Evolutionary conservation across 2,888 invertebrate genomes (phyloP).

Genomic region (Smittia sp.): DNA sequence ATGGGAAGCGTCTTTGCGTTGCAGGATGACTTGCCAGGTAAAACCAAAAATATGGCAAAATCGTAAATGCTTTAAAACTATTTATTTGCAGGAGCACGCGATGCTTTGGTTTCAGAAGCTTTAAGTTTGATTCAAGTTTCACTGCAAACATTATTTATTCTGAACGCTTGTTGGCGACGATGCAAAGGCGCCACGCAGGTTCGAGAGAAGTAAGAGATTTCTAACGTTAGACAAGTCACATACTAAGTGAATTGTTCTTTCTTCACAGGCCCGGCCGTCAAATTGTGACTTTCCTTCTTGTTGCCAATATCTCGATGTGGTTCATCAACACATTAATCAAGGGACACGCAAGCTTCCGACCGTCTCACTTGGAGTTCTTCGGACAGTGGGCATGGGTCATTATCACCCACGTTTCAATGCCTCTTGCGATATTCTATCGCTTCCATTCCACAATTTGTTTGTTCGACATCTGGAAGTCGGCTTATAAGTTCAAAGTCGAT

Average conservation of each 20-base stretch:
- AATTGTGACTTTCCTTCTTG: constrained; percentile 36
- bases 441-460: constrained; percentile 91
- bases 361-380: constrained; percentile 60
- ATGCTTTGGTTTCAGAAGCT: constrained; percentile 69
- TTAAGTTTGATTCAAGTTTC: constrained; percentile 75
- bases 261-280: constrained; percentile 30
- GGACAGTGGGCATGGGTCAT: constrained; percentile 90
- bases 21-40: constrained; percentile 49
- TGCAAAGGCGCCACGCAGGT: constrained; percentile 58
- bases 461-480: constrained; percentile 88
- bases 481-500: constrained; percentile 61
- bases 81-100: constrained; percentile 55
- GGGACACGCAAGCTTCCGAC: constrained; percentile 38
- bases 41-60: background rate
- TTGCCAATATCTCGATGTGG: constrained; percentile 37
- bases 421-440: constrained; percentile 53
- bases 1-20: constrained; percentile 59
- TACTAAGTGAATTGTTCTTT: background rate
- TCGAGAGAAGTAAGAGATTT: constrained; percentile 35
- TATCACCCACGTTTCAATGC: constrained; percentile 86
- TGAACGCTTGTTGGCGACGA: constrained; percentile 71
- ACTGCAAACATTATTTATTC: constrained; percentile 74
- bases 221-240: too few relatives aligned
- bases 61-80: constrained; percentile 34
- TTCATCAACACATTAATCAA: constrained; percentile 41